phyloP scores from a whole-genome alignment of 1,140 invertebrate genomes.

The Diabrotica undecimpunctata region DNA sequence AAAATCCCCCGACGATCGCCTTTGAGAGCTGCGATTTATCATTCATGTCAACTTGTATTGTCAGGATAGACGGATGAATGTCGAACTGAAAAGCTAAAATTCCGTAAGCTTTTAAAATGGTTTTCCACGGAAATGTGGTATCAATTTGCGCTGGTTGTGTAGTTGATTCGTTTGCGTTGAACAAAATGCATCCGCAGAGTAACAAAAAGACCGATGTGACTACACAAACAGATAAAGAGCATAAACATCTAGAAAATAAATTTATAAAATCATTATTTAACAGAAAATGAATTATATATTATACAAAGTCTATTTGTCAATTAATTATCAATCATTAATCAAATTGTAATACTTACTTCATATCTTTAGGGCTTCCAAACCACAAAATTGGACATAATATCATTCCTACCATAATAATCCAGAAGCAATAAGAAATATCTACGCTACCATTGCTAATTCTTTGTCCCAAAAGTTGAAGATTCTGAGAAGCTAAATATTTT shows the following conservation, averaged over 20 bases:
- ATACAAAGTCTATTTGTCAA: not conserved
- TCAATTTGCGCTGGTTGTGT: not conserved
- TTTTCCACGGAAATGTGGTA: constrained; percentile 39
- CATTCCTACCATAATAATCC: constrained; percentile 67
- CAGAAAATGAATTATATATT: not conserved
- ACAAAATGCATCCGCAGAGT: constrained; percentile 53
- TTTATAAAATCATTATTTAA: constrained; percentile 5
- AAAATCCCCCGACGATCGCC: constrained; percentile 63
- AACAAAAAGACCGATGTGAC: constrained; percentile 56
- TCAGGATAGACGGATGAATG: constrained; percentile 73
- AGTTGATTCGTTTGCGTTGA: constrained; percentile 25
- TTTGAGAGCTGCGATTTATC: constrained; percentile 60
- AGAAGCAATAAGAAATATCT: constrained; percentile 70
- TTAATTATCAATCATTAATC: too few relatives aligned
- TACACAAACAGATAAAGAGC: constrained; percentile 55
- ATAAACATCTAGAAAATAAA: constrained; percentile 51
- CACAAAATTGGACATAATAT: constrained; percentile 73
- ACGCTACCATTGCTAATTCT: constrained; percentile 60
- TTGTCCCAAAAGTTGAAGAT: constrained; percentile 67
- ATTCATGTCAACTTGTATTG: constrained; percentile 76
- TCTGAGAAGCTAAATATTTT: constrained; percentile 61
- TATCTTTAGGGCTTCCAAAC: constrained; percentile 79
- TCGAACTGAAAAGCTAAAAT: constrained; percentile 72
- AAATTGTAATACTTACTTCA: constrained; percentile 62
- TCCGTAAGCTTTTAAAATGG: constrained; percentile 59